Evolutionary conservation across 2,113 vertebrate species (phyloP), one percentile per base, ranked within the genome.

Genomic region (Macquaria ambigua): DNA sequence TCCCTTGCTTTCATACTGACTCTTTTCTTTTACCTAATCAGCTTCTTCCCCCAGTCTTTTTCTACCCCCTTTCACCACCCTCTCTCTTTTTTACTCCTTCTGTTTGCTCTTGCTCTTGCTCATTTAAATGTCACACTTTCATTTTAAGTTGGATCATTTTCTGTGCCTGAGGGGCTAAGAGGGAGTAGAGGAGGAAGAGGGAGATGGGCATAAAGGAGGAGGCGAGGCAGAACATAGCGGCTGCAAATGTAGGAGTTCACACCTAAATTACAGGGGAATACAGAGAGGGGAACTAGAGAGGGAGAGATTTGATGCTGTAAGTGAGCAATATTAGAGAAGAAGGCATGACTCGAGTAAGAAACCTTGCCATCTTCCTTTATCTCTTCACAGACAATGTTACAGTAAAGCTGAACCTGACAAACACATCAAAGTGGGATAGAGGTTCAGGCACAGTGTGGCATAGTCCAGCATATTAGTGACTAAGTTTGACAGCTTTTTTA

Each of bases 41-140:
- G 34, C 63, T 59, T 58, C 39, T 39, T 43, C 23, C 8, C 31
- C 6, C 25, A 3, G 58, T 34, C 46, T n/a, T 59, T 73, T 55
- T 43, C 68, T 69, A 39, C 50, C 58, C 3, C 37, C 70, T 78
- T 5, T 81, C 55, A 72, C 31, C 55, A 72, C 31, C 68, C 50
- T 37, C 63, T 82, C 37, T 73, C 70, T 77, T 46, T 72, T 67
- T 81, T 11, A 43, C 48, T 73, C 55, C 80, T 20, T 31, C 39
- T 79, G 53, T 87, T 82, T 58, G 62, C 83, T 84, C 76, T 58
- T n/a, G 20, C 76, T 71, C 66, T 59, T 37, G 74, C 79, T 91
- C 72, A 83, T 90, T 90, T 84, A 83, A 86, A 91, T 89, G 77
- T 77, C 83, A 85, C 85, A 91, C 86, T 89, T 90, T 85, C 59